Conservation (phyloP, 2,888 invertebrate genomes). For the Athalia cordata region DNA sequence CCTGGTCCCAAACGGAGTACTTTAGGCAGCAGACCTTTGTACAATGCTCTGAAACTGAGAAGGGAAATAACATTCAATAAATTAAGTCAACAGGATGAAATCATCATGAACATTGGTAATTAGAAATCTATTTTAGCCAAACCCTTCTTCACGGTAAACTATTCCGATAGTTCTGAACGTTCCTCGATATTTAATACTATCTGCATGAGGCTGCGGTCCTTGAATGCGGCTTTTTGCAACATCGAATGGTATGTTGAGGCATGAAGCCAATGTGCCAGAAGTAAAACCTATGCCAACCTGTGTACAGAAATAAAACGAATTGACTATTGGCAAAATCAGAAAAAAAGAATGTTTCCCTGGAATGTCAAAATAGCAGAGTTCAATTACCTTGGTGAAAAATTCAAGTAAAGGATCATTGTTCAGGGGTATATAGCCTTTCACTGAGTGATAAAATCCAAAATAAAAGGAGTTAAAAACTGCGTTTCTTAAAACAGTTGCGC, state of each 20-base stretch:
- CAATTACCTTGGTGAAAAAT: constrained; percentile 80
- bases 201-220: constrained; percentile 88
- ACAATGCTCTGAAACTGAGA: constrained; percentile 88
- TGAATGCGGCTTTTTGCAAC: constrained; percentile 97
- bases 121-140: constrained; percentile 62
- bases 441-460: constrained; percentile 96
- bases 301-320: background rate
- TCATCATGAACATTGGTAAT: background rate
- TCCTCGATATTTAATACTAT: constrained; percentile 85
- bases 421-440: constrained; percentile 84
- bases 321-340: constrained; percentile 45
- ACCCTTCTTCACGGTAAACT: constrained; percentile 94
- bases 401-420: constrained; percentile 82
- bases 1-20: constrained; percentile 94
- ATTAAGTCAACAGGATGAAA: constrained; percentile 37
- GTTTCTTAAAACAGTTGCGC: constrained; percentile 92
- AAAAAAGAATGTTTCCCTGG: constrained; percentile 8
- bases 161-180: constrained; percentile 83
- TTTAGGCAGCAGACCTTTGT: constrained; percentile 94
- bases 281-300: constrained; percentile 85
- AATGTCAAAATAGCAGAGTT: constrained; percentile 11
- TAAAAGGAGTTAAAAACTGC: constrained; percentile 95
- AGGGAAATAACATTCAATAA: background rate
- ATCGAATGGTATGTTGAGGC: constrained; percentile 95
- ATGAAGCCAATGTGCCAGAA: constrained; percentile 91